Evolutionary conservation across 2,888 invertebrate species (phyloP).

Genomic region (Dendrolimus houi): DNA sequence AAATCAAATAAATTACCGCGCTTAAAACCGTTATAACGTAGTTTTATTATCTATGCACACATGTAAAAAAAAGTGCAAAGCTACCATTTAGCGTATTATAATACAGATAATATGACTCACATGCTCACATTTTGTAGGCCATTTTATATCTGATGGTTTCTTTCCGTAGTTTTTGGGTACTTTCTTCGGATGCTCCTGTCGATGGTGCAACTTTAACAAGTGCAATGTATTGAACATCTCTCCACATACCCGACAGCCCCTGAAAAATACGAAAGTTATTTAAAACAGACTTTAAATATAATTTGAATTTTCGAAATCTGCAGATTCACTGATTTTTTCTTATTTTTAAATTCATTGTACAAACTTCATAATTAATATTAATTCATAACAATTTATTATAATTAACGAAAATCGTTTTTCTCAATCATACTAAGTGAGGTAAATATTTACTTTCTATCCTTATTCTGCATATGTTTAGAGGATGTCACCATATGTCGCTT

Average conservation of each 20-base stretch:
- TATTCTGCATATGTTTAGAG: constrained; percentile 30
- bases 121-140: constrained; percentile 50
- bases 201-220: constrained; percentile 47
- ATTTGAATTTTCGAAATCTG: too few relatives aligned
- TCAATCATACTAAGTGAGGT: too few relatives aligned
- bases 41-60: too few relatives aligned
- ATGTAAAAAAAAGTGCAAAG: neutral
- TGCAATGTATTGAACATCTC: constrained; percentile 41
- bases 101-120: constrained; percentile 23
- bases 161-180: constrained; percentile 55
- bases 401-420: too few relatives aligned
- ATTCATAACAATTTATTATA: too few relatives aligned
- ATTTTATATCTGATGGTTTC: constrained; percentile 28
- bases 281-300: too few relatives aligned
- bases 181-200: constrained; percentile 44
- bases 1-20: too few relatives aligned
- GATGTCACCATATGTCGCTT: constrained; percentile 62
- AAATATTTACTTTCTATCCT: neutral
- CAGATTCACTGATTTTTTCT: neutral
- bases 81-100: neutral
- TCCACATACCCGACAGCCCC: constrained; percentile 57
- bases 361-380: too few relatives aligned
- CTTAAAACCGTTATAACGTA: too few relatives aligned
- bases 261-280: constrained; percentile 5
- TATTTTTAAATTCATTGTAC: too few relatives aligned